Evolutionary conservation across 1,140 invertebrate genomes (phyloP), one percentile per base, ranked within the genome.

Genomic region (Samia ricini): DNA sequence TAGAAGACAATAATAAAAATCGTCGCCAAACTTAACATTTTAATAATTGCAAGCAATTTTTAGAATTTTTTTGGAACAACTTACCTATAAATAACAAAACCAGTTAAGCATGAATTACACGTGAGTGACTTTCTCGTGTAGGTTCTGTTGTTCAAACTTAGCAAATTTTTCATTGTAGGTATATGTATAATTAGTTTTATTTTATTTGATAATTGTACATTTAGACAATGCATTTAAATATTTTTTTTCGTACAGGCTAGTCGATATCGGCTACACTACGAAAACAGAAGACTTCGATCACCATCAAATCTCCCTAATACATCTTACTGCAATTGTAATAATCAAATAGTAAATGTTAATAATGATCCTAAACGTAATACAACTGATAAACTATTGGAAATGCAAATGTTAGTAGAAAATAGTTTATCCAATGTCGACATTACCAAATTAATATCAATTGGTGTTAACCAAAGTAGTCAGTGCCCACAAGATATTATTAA

Each of bases 241-340:
- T 4, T 42, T 81, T 79, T 79, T 61, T 79, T 76, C 60, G 79
- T 85, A 85, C 88, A 91, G 90, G 90, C 88, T 64, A 81, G 79
- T 82, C 83, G 84, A 78, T 90, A 89, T 75, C 85, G 85, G 58
- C 82, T 81, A 66, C 82, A 85, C 74, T 82, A 77, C 76, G 77
- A 79, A 66, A 81, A 81, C 64, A 80, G 81, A 73, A 79, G 82
- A 68, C 79, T 83, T 56, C 81, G 81, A 66, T 76, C 77, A 63
- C 68, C 79, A 58, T 60, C 74, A 36, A 80, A 82, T 71, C 57
- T 72, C 56, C 62, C 75, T 60, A 70, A 71, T 77, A 68, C 33
- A 81, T 79, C 61, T 79, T 83, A 64, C 72, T 62, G 64, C 55
- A 56, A 42, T 42, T 42, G 15, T 76, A 70, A 63, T 76, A 79